A percentile compares a stretch with the other conserved stretches of the same genome.
Conservation (phyloP, 2,113 vertebrate genomes). For the Psettodes erumei region DNA sequence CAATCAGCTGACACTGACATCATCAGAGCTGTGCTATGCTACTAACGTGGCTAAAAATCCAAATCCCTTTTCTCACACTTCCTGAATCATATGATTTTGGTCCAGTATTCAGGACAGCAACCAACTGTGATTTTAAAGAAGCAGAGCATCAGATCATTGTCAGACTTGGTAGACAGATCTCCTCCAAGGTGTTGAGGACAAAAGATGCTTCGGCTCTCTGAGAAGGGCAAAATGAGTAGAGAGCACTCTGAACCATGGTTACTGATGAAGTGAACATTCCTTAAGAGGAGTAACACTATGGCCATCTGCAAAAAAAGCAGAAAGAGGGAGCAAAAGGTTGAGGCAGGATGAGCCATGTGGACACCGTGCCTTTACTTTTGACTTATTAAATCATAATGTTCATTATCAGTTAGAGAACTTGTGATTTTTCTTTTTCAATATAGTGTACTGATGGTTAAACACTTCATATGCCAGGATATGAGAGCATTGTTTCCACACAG, state of each 20-base stretch:
- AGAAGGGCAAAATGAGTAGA: constrained; percentile 52
- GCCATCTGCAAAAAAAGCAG: constrained; percentile 66
- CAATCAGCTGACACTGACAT: background rate
- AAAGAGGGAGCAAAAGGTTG: constrained; percentile 25
- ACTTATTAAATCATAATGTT: background rate
- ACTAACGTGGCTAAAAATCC: background rate
- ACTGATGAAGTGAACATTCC: no score
- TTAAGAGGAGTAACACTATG: constrained; percentile 61
- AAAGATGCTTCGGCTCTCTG: constrained; percentile 42
- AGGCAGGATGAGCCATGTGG: constrained; percentile 5
- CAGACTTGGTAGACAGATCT: constrained; percentile 8
- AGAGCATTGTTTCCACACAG: constrained; percentile 66
- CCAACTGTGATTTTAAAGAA: constrained; percentile 6
- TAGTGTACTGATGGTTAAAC: background rate
- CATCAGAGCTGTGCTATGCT: background rate
- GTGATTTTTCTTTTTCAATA: no score
- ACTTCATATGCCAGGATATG: background rate
- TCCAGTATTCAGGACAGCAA: background rate
- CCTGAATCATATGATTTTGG: background rate
- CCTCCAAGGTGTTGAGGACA: constrained; percentile 36
- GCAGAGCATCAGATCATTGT: constrained; percentile 27
- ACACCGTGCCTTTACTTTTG: no score
- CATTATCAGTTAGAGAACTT: no score
- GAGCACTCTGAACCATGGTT: constrained; percentile 40
- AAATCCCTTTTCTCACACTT: background rate